Base-by-base conservation (phyloP, 2,888 invertebrate genomes). In the Polymixis lichenea region DNA sequence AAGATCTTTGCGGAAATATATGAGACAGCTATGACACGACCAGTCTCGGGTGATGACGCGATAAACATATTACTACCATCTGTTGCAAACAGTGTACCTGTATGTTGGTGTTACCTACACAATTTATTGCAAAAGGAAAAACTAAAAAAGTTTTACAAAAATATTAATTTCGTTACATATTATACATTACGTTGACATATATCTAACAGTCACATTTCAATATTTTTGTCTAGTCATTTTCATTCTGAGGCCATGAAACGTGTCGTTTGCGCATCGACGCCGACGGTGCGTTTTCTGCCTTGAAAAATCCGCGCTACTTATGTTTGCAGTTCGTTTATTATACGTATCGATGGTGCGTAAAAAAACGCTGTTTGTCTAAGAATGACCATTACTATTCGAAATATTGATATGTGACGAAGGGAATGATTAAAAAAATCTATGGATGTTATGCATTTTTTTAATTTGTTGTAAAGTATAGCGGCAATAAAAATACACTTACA, bases 1-100 rank as follows among this genome's bases (percentile, higher is more conserved):
- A 46, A 69, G 61, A 69, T 65, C 19, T 66, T 62, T 51, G 55
- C 61, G 69, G 66, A 77, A 72, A 72, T 78, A 84, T 65, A 81
- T 51, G 68, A 65, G 58, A 65, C 71, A 69, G 28, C 28, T 66
- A 11, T 60, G 68, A 64, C 82, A 62, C 43, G 67, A 46, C 49
- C 55, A 51, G 32, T 46, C 51, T 49, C 17, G 32, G 43, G 74
- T 46, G 61, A 11, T 73, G 66, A 58, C 28, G 66, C 22, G 58
- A 43, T 75, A 62, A 66, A 81, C 13, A 64, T 74, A 80, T 46
- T 81, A 65, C 58, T 43, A n/a, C 64, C 69, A 69, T 38, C 56
- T 64, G 53, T 19, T 68, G 58, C 19, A 17, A 60, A 55, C 28
- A 32, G 11, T 17, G 11, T 75, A 46, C 25, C 77, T 76, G 22